Conservation (phyloP, 2,888 invertebrate species). For the Andrena chrysosceles region DNA sequence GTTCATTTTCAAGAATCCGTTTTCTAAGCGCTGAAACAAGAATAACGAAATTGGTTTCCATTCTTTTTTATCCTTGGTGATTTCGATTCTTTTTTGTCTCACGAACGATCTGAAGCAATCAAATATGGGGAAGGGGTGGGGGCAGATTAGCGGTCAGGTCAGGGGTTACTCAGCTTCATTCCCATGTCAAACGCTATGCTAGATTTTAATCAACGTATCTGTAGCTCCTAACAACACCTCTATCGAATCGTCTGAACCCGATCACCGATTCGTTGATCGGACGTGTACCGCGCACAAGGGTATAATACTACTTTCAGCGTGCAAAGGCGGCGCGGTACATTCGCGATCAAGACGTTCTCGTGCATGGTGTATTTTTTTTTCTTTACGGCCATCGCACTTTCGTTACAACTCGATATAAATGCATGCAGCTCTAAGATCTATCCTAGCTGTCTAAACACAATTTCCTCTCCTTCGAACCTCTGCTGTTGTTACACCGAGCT, state of each 20-base stretch:
- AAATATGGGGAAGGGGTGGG: slow-evolving; percentile 22
- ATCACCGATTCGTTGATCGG: slow-evolving; percentile 56
- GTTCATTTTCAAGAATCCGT: slow-evolving; percentile 19
- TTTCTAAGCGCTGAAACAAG: slow-evolving; percentile 28
- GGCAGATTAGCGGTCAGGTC: slow-evolving; percentile 62
- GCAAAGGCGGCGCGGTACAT: slow-evolving; percentile 61
- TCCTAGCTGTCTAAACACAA: slow-evolving; percentile 73
- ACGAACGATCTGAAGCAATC: slow-evolving; percentile 65
- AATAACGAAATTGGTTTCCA: slow-evolving; percentile 18
- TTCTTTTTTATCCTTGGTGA: slow-evolving; percentile 7
- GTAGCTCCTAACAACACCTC: slow-evolving; percentile 60
- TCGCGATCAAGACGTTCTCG: slow-evolving; percentile 55
- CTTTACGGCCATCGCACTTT: slow-evolving; percentile 49
- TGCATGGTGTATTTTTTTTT: slow-evolving; percentile 35
- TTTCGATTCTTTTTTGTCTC: slow-evolving; percentile 6
- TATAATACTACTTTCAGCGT: slow-evolving; percentile 68
- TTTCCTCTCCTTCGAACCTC: slow-evolving; percentile 44
- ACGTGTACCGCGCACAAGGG: slow-evolving; percentile 59
- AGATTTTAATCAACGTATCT: slow-evolving; percentile 67
- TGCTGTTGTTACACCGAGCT: slow-evolving; percentile 38
- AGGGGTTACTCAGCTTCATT: slow-evolving; percentile 65
- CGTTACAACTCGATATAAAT: slow-evolving; percentile 74
- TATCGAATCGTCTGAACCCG: slow-evolving; percentile 61
- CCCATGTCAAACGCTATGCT: slow-evolving; percentile 71
- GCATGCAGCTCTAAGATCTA: slow-evolving; percentile 79